Percentiles rank a stretch among this genome's conserved stretches.
phyloP scores from a whole-genome alignment of 2,113 vertebrate genomes.

The Rhinoptilus africanus region DNA sequence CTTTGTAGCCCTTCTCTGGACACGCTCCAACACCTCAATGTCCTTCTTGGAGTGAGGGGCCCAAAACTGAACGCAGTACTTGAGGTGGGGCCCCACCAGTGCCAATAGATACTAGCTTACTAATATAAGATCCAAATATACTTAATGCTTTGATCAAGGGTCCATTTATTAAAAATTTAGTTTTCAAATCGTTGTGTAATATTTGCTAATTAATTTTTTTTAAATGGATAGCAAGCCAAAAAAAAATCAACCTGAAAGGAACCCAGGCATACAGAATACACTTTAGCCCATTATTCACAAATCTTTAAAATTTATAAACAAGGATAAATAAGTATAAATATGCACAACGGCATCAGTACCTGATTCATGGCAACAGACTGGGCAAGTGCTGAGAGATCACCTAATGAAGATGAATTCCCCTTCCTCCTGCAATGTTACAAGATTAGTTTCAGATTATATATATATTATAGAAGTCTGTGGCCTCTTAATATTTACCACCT shows the following conservation, averaged over 20 bases:
- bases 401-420: slow-evolving; percentile 56
- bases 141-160: background rate
- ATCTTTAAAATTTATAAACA: background rate
- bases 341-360: slow-evolving; percentile 25
- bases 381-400: slow-evolving; percentile 51
- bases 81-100: too few species aligned
- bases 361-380: slow-evolving; percentile 36
- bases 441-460: background rate
- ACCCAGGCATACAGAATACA: background rate
- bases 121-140: background rate
- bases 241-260: background rate
- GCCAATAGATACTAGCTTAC: background rate
- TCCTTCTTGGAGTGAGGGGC: too few species aligned
- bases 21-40: too few species aligned
- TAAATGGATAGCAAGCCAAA: background rate
- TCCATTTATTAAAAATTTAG: background rate
- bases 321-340: background rate
- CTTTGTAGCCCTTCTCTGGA: too few species aligned
- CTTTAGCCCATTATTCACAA: background rate
- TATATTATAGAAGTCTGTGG: background rate
- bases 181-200: background rate
- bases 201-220: background rate
- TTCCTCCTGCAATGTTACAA: slow-evolving; percentile 58
- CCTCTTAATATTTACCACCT: background rate
- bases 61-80: too few species aligned